These are phyloP conservation scores for Drosophila colorata DNA, from an alignment of 2,888 invertebrate species.

Conservation along the genomic window DNA sequence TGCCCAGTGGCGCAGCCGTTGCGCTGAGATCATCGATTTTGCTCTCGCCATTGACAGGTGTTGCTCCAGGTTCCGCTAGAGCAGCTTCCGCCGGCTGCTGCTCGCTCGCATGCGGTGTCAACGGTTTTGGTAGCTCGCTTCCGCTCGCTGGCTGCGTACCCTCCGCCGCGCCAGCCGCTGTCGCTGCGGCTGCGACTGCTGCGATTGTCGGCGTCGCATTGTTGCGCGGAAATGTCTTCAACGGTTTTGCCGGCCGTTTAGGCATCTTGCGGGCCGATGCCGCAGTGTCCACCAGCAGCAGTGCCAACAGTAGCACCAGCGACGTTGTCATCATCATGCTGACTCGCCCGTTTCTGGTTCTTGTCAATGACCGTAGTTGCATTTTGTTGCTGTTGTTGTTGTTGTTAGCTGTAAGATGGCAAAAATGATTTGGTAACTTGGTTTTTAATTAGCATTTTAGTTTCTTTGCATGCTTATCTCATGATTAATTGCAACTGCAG, in stretches of 20 bases:
- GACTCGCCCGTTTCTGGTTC: constrained; percentile 62
- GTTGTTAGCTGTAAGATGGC: constrained; percentile 39
- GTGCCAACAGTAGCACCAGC: constrained; percentile 56
- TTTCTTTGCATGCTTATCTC: constrained; percentile 70
- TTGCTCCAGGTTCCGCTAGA: constrained; percentile 46
- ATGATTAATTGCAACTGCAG: constrained; percentile 74
- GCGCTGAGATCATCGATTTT: constrained; percentile 70
- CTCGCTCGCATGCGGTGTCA: constrained; percentile 66
- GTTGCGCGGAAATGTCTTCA: constrained; percentile 84
- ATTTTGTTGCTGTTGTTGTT: constrained; percentile 41
- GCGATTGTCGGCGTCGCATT: constrained; percentile 83
- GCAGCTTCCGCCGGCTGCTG: constrained; percentile 77
- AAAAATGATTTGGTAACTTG: constrained; percentile 66
- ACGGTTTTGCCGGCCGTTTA: constrained; percentile 84
- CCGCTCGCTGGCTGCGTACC: constrained; percentile 60
- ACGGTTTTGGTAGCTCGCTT: constrained; percentile 84
- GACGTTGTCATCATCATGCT: constrained; percentile 63
- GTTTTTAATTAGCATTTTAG: constrained; percentile 76
- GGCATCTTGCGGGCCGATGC: constrained; percentile 82
- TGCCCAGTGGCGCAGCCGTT: constrained; percentile 60
- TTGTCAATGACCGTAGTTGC: constrained; percentile 74
- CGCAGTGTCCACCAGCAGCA: constrained; percentile 72
- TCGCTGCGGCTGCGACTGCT: constrained; percentile 40
- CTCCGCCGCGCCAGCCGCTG: constrained; percentile 36
- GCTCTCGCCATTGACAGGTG: constrained; percentile 65